Evolutionary conservation across 1,140 invertebrate species (phyloP), one percentile per base, ranked within the genome.

Genomic region (Gryllus bimaculatus): DNA sequence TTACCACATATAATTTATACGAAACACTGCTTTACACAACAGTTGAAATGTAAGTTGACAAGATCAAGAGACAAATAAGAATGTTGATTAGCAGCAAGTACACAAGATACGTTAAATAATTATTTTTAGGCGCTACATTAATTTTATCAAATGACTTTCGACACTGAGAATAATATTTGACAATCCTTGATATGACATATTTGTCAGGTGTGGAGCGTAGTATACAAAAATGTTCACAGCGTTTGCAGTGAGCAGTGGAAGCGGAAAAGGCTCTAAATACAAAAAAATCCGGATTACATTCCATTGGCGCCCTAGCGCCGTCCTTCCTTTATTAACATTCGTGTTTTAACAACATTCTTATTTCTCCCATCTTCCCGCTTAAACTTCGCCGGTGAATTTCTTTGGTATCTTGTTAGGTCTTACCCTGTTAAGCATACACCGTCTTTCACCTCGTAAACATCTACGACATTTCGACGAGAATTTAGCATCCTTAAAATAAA

Each of bases 51-150:
- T 66, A 10, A 66, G 10, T 13, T 66, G 54, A 66, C 54, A 66
- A 66, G 54, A 66, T 66, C 54, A 66, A 66, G 54, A 66, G 54
- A 66, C 18, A 66, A 66, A 66, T 66, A 66, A 66, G 54, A 66
- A 66, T 66, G 54, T 66, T 66, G 54, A 66, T 66, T 10, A 66
- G 54, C 54, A 66, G 54, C 18, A 66, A 18, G 18, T 66, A 66
- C 54, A 66, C 54, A 66, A 66, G 10, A 66, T 66, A 66, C 54
- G 54, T 66, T 18, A 18, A 66, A 66, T 3, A 3, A 13, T 3
- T 13, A 3, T 3, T 66, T 66, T 13, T 66, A 13, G 54, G 10
- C 18, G 18, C 54, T 66, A 66, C 54, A 18, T 66, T 66, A 66
- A 10, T 13, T 66, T 66, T 10, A 66, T 18, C 54, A 66, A 66